Base-by-base conservation (phyloP, 1,140 invertebrate genomes). In the Pollicipes pollicipes region DNA sequence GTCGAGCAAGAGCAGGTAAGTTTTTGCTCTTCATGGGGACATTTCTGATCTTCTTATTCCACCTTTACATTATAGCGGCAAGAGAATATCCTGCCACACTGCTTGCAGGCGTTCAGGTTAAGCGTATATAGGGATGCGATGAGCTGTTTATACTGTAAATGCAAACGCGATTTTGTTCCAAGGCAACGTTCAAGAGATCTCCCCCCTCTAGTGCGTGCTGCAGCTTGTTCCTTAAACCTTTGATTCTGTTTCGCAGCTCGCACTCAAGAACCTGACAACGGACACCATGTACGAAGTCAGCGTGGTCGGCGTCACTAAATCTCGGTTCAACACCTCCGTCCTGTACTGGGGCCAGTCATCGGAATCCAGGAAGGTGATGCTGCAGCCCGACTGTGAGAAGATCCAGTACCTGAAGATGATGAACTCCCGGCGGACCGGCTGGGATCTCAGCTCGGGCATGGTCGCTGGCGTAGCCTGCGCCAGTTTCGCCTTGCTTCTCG, bases 211-310 rank as follows among this genome's bases (percentile, higher is more conserved):
- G n/a, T n/a, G n/a, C n/a, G n/a, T n/a, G n/a, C n/a, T n/a, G n/a
- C n/a, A n/a, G n/a, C n/a, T n/a, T n/a, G n/a, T n/a, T n/a, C n/a
- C n/a, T n/a, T n/a, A n/a, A n/a, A n/a, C n/a, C n/a, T n/a, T n/a
- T n/a, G 87, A 85, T 85, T 78, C 82, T 85, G 58, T 83, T 90
- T 73, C 83, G 84, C 70, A n/a, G 87, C 84, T 85, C 78, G 81
- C 85, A 45, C 83, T 90, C 73, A 83, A 84, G 70, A 90, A 91
- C 78, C 81, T 91, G 70, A 89, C 88, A 68, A 85, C 85, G 73
- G 85, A 90, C 78, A 84, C 84, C 0, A 81, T 87, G 77, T 91
- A 91, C 78, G 87, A 90, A 78, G 83, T 91, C 29, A 85, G 85
- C 79, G 83, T 91, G 35, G 83, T 84, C 72, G 89, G 86, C 35